Evolutionary conservation across 2,113 vertebrate species (phyloP).

Genomic region (Ginglymostoma cirratum): DNA sequence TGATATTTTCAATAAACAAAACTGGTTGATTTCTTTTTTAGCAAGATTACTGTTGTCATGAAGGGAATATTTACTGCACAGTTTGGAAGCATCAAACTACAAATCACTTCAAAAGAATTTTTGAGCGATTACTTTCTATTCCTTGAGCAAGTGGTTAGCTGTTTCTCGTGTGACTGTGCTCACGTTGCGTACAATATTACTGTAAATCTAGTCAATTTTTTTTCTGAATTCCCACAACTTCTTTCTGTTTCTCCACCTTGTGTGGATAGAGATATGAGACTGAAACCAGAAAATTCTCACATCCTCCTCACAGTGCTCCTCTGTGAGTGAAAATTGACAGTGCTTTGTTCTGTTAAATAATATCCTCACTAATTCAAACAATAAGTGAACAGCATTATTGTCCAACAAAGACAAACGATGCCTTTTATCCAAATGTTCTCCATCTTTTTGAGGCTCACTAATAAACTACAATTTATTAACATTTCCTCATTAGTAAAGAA

Average conservation of each 20-base stretch:
- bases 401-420: neutral
- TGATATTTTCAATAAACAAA: neutral
- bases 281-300: constrained; percentile 9
- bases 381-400: neutral
- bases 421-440: neutral
- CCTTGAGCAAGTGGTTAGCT: neutral
- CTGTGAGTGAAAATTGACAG: neutral
- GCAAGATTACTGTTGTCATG: neutral
- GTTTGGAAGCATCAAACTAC: neutral
- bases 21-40: neutral
- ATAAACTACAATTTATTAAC: neutral
- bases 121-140: neutral
- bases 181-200: neutral
- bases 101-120: neutral
- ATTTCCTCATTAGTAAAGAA: neutral
- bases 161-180: neutral
- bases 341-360: neutral
- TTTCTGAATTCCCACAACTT: constrained; percentile 5
- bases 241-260: constrained; percentile 23
- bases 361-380: neutral
- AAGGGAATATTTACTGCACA: neutral
- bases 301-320: neutral
- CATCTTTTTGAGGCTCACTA: neutral
- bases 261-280: constrained; percentile 11
- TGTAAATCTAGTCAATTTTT: neutral